Base-by-base conservation (phyloP, 2,888 invertebrate genomes). In the Hemaris fuciformis region DNA sequence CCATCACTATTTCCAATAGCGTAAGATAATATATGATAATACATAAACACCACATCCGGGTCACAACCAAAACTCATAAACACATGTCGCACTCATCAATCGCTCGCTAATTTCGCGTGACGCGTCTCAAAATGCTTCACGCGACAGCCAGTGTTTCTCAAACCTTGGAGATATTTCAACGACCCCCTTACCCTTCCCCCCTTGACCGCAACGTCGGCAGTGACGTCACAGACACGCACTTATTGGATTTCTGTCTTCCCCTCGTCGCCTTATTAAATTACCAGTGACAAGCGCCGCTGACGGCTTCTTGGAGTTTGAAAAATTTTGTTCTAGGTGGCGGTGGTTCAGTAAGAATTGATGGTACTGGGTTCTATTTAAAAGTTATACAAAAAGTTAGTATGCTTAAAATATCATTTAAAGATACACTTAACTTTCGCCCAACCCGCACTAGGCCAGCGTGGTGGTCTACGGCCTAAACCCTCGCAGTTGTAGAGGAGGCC, bases 231-330 rank as follows among this genome's bases (percentile, higher is more conserved):
- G 66, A 65, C 67, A 67, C 65, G 63, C 64, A 64, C 67, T 69
- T 71, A 71, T 71, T 71, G 69, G 64, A 69, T 63, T 65, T 46
- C 61, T 61, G 65, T 63, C 64, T 48, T 45, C 62, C 60, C 48
- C 62, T 46, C 38, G 61, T 57, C 57, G 45, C 42, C 59, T 64
- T 69, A 70, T 67, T 70, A 63, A 65, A 68, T 67, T 64, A 61
- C 48, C 13, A 41, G 38, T 48, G 48, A 48, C 69, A 62, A 66
- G 23, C 38, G 48, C 4, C 4, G 15, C 4, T 48, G 18, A 45
- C 27, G 23, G n/a, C n/a, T n/a, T 25, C 10, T 22, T 22, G 15
- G 31, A 7, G 5, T 18, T 42, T 42, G 42, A 58, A 41, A 41
- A 42, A 58, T 57, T 22, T 57, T 57, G 45, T 1, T 13, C 45